Conservation (phyloP, 2,797 vertebrate genomes). For the Craterocephalus amniculus region DNA sequence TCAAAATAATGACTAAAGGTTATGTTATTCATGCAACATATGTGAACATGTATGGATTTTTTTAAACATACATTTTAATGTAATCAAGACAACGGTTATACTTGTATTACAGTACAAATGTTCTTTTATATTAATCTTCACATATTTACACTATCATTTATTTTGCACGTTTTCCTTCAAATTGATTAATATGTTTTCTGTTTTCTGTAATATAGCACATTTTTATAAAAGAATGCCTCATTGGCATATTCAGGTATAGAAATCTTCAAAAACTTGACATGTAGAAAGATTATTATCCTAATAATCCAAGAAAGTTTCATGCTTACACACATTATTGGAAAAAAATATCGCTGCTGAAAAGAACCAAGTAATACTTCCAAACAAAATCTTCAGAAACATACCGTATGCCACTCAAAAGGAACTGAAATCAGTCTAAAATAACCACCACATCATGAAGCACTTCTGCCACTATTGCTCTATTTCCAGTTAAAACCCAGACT, state of each 20-base stretch:
- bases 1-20: background rate
- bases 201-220: background rate
- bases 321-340: background rate
- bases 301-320: background rate
- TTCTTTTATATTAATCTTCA: background rate
- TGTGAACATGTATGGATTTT: background rate
- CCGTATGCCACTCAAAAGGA: no score
- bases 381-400: background rate
- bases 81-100: background rate
- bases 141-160: background rate
- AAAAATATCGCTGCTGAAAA: background rate
- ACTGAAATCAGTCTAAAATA: background rate
- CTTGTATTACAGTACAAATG: background rate
- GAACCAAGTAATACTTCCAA: background rate
- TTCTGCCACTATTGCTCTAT: constrained; percentile 12
- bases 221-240: background rate
- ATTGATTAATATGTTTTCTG: background rate
- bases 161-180: background rate
- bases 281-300: background rate
- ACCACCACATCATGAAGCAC: constrained; percentile 2
- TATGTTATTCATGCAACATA: background rate
- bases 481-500: constrained; percentile 32
- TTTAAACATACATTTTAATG: background rate
- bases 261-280: background rate
- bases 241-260: no score